Percentiles rank a stretch among this genome's conserved stretches.
These are phyloP conservation scores for Pinctada fucata DNA, from an alignment of 2,888 invertebrate genomes.

Conservation along the genomic window DNA sequence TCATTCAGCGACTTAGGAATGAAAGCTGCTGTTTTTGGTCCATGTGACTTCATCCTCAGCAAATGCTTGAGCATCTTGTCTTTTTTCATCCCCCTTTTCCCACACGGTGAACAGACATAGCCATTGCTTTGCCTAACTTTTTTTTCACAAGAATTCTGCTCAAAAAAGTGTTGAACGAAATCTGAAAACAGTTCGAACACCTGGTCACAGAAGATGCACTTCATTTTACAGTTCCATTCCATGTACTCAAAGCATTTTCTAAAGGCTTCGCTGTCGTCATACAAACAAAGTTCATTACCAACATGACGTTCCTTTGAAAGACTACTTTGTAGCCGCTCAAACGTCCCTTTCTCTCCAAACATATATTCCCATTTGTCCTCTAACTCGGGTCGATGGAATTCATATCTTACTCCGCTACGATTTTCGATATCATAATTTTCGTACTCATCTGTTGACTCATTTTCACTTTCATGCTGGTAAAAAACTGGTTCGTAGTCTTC, in stretches of 20 bases:
- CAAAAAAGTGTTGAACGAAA: background rate
- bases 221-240: constrained; percentile 1
- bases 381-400: too few species aligned
- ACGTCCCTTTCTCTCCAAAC: too few species aligned
- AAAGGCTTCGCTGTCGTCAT: background rate
- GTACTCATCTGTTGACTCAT: too few species aligned
- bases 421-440: too few species aligned
- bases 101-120: background rate
- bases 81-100: background rate
- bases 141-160: background rate
- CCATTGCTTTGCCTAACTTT: background rate
- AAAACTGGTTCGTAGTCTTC: too few species aligned
- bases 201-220: background rate
- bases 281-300: too few species aligned
- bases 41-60: background rate
- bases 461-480: too few species aligned
- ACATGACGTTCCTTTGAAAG: too few species aligned
- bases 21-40: background rate
- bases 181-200: background rate
- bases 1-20: background rate
- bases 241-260: background rate
- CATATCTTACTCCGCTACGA: too few species aligned
- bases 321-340: too few species aligned
- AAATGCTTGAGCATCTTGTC: background rate
- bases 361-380: too few species aligned